These are phyloP conservation scores for Volucella inflata DNA, from an alignment of 2,888 invertebrate species.

Conservation along the genomic window DNA sequence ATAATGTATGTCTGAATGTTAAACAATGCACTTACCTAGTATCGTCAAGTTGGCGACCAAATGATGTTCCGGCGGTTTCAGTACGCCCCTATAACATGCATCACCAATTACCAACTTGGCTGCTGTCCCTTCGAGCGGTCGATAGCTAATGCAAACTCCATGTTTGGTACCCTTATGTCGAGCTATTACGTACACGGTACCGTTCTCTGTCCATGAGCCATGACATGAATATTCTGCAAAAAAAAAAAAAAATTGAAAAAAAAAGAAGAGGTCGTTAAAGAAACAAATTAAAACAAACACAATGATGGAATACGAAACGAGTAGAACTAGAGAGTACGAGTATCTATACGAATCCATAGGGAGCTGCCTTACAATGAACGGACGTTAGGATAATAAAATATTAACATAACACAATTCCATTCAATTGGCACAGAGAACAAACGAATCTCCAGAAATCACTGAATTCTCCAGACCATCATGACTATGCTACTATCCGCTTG, in stretches of 20 bases:
- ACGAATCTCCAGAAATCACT: constrained; percentile 15
- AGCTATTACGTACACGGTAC: constrained; percentile 91
- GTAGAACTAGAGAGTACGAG: constrained; percentile 1
- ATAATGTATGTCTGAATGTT: neutral
- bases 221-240: constrained; percentile 93
- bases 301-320: neutral
- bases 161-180: constrained; percentile 83
- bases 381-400: constrained; percentile 66
- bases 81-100: constrained; percentile 82
- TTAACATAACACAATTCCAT: constrained; percentile 72
- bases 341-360: neutral
- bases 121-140: constrained; percentile 81
- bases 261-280: neutral
- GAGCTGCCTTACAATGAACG: constrained; percentile 38
- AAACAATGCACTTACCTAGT: constrained; percentile 79
- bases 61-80: constrained; percentile 83
- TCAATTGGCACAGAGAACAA: constrained; percentile 39
- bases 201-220: constrained; percentile 94
- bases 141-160: constrained; percentile 83
- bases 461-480: constrained; percentile 15
- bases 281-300: constrained; percentile 55
- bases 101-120: constrained; percentile 83
- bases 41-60: constrained; percentile 83
- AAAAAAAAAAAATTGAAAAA: constrained; percentile 14
- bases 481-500: neutral